Base-by-base conservation (phyloP, 2,888 invertebrate genomes). In the Dascillus cervinus region DNA sequence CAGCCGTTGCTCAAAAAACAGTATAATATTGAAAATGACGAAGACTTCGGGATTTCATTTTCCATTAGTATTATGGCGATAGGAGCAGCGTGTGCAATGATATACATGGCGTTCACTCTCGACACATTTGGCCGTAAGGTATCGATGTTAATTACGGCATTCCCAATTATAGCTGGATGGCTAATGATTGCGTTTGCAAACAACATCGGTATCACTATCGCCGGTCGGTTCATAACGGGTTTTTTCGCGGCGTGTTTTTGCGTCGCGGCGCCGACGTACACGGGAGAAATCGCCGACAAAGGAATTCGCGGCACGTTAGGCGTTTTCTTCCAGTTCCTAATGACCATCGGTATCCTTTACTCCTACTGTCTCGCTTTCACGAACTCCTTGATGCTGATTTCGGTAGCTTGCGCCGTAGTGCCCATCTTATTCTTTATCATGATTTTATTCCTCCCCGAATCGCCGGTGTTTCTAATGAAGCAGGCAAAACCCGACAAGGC, bases 251-350 rank as follows among this genome's bases (percentile, higher is more conserved):
- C 83, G 24, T 77, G 79, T 0, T 73, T 77, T 17, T 84, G 85
- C 53, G 83, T 89, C 2, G 73, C 81, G 2, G 81, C 81, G 0
- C 88, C 90, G 0, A 80, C 85, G 65, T 91, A 88, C 58, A 79
- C 89, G 13, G 79, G 80, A 1, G 91, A 91, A 66, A 82, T 86
- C 13, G 79, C 87, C 0, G 83, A 88, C 53, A 77, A 80, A 0
- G 77, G 79, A 14, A 75, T 84, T 49, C 72, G 89, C 29, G 90
- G 90, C 0, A 72, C 79, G 0, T 63, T 90, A n/a, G 86, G 88
- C 0, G 78, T 87, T 0, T 72, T 80, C 57, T 87, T 89, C 60
- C 90, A 89, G 50, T 62, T 84, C 15, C 74, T 80, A 52, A 64
- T 84, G 8, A 79, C 81, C 0, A 61, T 80, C 3, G 90, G 91